Percentiles rank a stretch among this genome's conserved stretches.
These are phyloP conservation scores for Pentalonia nigronervosa DNA, from an alignment of 1,140 invertebrate genomes.

Conservation along the genomic window DNA sequence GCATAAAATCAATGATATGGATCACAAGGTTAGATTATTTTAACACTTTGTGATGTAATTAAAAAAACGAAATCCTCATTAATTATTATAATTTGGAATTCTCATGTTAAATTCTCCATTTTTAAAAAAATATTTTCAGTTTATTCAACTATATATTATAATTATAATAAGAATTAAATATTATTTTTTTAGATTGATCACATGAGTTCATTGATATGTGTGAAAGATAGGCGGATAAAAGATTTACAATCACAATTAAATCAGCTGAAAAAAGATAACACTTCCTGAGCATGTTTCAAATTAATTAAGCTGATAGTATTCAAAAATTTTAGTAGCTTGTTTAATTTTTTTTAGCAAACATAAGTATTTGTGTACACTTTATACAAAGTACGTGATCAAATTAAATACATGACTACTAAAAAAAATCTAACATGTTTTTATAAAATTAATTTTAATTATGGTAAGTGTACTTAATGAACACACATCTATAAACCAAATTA, in stretches of 20 bases:
- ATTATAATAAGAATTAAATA: neutral
- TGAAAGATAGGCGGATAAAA: slow-evolving; percentile 36
- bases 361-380: neutral
- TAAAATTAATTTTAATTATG: neutral
- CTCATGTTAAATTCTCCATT: neutral
- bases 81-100: neutral
- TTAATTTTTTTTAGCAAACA: neutral
- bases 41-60: neutral
- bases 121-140: too few relatives aligned
- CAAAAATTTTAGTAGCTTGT: neutral
- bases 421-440: neutral
- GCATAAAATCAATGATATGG: neutral
- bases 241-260: slow-evolving; percentile 48
- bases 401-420: neutral
- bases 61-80: neutral
- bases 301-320: neutral
- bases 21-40: slow-evolving; percentile 20
- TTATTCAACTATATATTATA: neutral
- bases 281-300: neutral
- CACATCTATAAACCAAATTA: neutral
- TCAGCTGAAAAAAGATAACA: slow-evolving; percentile 19
- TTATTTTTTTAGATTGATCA: slow-evolving; percentile 41
- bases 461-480: neutral
- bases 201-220: slow-evolving; percentile 20
- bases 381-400: neutral